Evolutionary conservation across 2,797 vertebrate species (phyloP).

Genomic region (Sebastolobus altivelis): DNA sequence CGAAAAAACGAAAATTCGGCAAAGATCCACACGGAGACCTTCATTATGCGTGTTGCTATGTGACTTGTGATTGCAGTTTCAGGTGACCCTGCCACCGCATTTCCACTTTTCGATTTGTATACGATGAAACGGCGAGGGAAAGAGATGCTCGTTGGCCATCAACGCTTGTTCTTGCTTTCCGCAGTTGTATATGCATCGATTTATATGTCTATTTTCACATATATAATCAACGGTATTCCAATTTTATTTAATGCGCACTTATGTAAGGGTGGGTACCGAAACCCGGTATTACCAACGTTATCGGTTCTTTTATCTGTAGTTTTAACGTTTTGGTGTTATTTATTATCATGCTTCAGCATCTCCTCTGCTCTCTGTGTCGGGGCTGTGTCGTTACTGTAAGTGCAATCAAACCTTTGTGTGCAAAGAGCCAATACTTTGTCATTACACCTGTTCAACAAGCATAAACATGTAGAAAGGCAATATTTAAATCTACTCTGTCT

Average conservation of each 20-base stretch:
- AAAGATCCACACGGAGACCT: background rate
- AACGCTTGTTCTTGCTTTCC: background rate
- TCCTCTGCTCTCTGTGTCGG: background rate
- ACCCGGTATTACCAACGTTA: too few relatives aligned
- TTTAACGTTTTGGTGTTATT: background rate
- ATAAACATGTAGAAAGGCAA: fast-evolving
- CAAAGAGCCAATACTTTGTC: background rate
- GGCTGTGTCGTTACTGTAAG: background rate
- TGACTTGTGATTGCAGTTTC: background rate
- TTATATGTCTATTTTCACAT: background rate
- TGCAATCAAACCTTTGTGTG: background rate
- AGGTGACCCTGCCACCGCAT: fast-evolving
- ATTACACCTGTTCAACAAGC: background rate
- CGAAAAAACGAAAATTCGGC: background rate
- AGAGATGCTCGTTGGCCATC: background rate
- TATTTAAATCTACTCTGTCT: background rate
- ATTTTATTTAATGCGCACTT: background rate
- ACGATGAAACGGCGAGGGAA: background rate
- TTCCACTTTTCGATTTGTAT: too few relatives aligned
- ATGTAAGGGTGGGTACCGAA: background rate
- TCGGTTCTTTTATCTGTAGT: too few relatives aligned
- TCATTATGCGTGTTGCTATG: background rate
- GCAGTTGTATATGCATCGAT: background rate
- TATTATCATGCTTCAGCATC: background rate
- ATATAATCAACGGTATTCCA: background rate